Percentiles rank a stretch among this genome's conserved stretches.
These are phyloP conservation scores for Dipodomys ordii DNA, from an alignment of 2,113 vertebrate species.

Conservation along the genomic window DNA sequence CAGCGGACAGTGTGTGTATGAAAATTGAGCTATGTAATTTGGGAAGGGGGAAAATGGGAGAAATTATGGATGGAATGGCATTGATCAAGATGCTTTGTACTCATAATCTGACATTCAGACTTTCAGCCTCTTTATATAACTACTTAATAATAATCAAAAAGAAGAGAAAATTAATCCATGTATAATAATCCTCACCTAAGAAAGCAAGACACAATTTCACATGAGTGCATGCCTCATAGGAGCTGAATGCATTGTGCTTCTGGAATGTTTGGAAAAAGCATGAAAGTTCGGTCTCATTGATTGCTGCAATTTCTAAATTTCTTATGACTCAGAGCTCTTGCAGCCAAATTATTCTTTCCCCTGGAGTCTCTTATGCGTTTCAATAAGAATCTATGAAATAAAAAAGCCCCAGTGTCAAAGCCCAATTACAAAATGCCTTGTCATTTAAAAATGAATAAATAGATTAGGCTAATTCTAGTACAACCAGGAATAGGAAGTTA, in stretches of 20 bases:
- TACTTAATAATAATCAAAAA: no score
- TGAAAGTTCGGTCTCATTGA: background rate
- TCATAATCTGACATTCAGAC: no score
- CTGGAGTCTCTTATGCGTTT: background rate
- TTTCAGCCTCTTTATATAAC: no score
- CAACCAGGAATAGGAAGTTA: slow-evolving; percentile 82
- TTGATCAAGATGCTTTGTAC: no score
- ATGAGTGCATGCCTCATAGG: background rate
- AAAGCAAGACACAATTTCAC: background rate
- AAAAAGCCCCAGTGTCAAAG: slow-evolving; percentile 43
- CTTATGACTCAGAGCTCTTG: background rate
- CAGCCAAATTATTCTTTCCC: background rate
- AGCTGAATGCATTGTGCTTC: slow-evolving; percentile 20
- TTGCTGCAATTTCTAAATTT: background rate
- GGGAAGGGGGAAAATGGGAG: no score
- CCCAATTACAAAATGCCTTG: slow-evolving; percentile 43
- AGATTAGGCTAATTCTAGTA: slow-evolving; percentile 80
- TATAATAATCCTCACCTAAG: background rate
- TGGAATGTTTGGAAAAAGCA: background rate
- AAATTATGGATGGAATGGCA: no score
- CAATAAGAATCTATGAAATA: background rate
- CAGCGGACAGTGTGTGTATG: no score
- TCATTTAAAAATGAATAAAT: slow-evolving; percentile 20
- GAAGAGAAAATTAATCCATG: background rate
- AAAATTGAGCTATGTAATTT: no score